Conservation (phyloP, 2,113 vertebrate genomes). For the Rallus limicola region DNA sequence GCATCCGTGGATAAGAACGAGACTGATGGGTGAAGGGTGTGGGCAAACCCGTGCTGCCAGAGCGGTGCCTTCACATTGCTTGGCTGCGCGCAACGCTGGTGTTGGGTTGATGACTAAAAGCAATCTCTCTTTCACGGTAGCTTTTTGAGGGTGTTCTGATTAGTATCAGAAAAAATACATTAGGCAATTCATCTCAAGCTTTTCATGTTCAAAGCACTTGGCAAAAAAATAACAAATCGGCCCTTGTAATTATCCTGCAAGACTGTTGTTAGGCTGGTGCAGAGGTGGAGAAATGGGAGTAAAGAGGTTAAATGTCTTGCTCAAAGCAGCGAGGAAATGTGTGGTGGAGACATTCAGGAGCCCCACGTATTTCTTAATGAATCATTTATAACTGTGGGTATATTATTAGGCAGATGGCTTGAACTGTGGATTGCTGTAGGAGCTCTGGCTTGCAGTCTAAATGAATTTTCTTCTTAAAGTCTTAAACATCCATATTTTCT, state of each 20-base stretch:
- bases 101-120: neutral
- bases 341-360: constrained; percentile 60
- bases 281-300: constrained; percentile 28
- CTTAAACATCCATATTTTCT: neutral
- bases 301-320: constrained; percentile 34
- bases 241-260: neutral
- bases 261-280: neutral
- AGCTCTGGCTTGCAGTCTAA: neutral
- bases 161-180: neutral
- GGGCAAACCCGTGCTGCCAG: neutral
- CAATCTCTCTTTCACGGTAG: neutral
- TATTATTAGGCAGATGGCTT: constrained; percentile 34
- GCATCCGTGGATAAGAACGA: neutral
- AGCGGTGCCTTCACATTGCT: neutral
- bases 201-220: neutral
- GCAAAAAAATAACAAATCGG: neutral
- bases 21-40: neutral
- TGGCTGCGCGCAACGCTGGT: neutral
- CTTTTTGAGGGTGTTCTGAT: neutral
- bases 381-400: constrained; percentile 45
- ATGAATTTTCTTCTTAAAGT: constrained; percentile 6
- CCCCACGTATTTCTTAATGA: constrained; percentile 37
- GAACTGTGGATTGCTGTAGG: constrained; percentile 13
- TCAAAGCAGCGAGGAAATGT: constrained; percentile 32
- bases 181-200: neutral